phyloP scores from a whole-genome alignment of 2,888 invertebrate genomes.

The Drosophila affinis region DNA sequence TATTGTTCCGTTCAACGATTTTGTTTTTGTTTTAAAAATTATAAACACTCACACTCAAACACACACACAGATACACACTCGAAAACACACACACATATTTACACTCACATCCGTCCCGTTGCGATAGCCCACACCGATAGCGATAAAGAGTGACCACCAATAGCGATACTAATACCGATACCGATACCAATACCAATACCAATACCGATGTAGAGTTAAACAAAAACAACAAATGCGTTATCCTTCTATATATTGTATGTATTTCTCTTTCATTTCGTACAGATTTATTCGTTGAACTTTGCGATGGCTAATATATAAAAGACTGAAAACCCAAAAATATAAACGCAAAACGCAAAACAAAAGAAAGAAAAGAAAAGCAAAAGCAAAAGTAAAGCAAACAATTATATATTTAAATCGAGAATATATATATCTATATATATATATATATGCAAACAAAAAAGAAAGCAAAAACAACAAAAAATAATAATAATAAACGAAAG shows the following conservation, averaged over 20 bases:
- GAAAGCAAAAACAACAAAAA: constrained; percentile 44
- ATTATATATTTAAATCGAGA: constrained; percentile 67
- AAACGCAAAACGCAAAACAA: constrained; percentile 54
- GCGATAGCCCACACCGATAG: constrained; percentile 14
- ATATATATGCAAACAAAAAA: constrained; percentile 7
- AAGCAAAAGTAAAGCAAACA: constrained; percentile 54
- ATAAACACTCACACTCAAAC: not conserved
- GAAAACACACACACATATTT: constrained; percentile 5
- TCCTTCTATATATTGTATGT: constrained; percentile 74
- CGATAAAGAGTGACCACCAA: constrained; percentile 27
- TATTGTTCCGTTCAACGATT: not conserved
- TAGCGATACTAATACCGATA: no score
- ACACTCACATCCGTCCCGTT: constrained; percentile 5
- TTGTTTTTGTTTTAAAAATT: not conserved
- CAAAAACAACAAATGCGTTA: constrained; percentile 56
- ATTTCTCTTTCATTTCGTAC: constrained; percentile 81
- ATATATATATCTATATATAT: constrained; percentile 54
- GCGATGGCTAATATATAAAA: constrained; percentile 83
- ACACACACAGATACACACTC: constrained; percentile 11
- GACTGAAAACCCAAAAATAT: constrained; percentile 80
- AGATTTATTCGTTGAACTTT: constrained; percentile 83
- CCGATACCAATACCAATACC: no score
- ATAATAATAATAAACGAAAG: constrained; percentile 45
- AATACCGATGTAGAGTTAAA: constrained; percentile 39
- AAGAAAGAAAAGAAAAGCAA: constrained; percentile 38